Conservation (phyloP, 2,888 invertebrate species). For the Eretmocerus hayati region DNA sequence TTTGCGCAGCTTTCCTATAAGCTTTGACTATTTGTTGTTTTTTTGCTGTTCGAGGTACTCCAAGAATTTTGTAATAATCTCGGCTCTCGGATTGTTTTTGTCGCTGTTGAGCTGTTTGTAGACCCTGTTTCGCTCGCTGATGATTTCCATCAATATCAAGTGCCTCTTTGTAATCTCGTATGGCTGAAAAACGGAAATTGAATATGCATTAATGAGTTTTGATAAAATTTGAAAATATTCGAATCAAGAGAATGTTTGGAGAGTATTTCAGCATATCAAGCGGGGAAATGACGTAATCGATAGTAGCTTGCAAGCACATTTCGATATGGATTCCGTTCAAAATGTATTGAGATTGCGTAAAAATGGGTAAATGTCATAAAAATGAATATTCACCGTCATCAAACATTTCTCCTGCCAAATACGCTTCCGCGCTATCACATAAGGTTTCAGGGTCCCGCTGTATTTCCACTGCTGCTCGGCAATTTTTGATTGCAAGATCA, state of each 20-base stretch:
- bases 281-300: no score
- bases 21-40: constrained; percentile 94
- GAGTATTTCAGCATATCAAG: no score
- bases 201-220: no score
- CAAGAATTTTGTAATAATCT: constrained; percentile 96
- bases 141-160: constrained; percentile 72
- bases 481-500: constrained; percentile 66
- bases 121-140: constrained; percentile 80
- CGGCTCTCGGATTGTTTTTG: constrained; percentile 88
- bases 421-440: constrained; percentile 90
- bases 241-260: no score
- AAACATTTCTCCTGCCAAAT: constrained; percentile 80
- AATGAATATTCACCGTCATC: constrained; percentile 63
- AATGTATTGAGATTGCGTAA: no score
- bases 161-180: constrained; percentile 80
- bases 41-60: constrained; percentile 80
- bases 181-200: constrained; percentile 70
- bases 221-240: no score
- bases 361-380: background rate
- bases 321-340: no score
- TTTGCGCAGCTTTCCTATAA: constrained; percentile 92
- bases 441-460: constrained; percentile 68
- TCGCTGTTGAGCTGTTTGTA: constrained; percentile 79
- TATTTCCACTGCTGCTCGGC: constrained; percentile 72
- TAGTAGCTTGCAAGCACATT: no score